phyloP scores from a whole-genome alignment of 2,113 vertebrate species.

The Cygnus buccinator region DNA sequence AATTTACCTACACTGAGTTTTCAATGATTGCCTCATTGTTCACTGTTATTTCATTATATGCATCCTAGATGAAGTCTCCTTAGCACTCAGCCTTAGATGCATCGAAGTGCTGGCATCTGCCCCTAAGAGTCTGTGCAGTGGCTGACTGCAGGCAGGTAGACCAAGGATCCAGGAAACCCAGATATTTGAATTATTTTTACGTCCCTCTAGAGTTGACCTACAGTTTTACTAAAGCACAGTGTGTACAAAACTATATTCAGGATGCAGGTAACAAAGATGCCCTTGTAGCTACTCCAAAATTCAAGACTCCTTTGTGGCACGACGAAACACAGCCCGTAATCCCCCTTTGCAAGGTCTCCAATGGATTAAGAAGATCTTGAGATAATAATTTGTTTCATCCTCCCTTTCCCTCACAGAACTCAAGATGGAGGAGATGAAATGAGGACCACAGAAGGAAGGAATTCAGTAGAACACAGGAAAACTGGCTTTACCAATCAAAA shows the following conservation, averaged over 20 bases:
- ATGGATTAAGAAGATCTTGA: not conserved
- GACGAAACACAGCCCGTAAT: not conserved
- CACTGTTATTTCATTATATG: not conserved
- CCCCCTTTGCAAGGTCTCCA: not conserved
- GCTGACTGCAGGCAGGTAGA: not conserved
- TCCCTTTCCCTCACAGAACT: conserved; percentile 44
- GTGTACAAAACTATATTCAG: not conserved
- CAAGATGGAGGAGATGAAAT: conserved; percentile 2
- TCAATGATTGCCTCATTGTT: not conserved
- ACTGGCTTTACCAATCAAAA: not conserved
- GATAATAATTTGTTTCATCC: not conserved
- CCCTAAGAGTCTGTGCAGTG: not conserved
- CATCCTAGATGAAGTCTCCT: conserved; percentile 21
- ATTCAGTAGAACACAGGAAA: not conserved
- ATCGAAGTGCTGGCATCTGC: not conserved
- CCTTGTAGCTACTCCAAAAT: not conserved
- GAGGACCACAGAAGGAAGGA: conserved; percentile 14
- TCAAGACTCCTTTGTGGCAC: not conserved
- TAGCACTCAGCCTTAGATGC: not conserved
- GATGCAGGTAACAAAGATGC: not conserved
- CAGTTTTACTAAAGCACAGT: not conserved
- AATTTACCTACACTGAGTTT: conserved; percentile 39
- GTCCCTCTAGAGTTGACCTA: not conserved
- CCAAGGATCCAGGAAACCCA: not conserved
- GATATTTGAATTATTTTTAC: not conserved